phyloP scores from a whole-genome alignment of 1,140 invertebrate species.

The Macrobrachium nipponense region DNA sequence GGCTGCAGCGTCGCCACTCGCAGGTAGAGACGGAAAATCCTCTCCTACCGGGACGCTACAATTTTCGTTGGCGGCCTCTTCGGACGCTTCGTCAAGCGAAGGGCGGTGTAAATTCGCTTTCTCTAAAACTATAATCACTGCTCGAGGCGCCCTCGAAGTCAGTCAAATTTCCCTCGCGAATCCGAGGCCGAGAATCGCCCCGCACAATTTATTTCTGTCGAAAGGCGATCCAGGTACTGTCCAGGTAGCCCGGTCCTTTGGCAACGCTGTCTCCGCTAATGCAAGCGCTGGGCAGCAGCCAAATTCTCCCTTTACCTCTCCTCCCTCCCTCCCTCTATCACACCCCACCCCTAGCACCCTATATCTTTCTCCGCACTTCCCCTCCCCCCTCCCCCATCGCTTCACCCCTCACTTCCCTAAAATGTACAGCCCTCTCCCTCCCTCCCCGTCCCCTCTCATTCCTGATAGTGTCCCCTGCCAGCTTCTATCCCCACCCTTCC shows the following conservation, averaged over 20 bases:
- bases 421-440: neutral
- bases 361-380: neutral
- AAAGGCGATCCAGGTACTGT: too few species aligned
- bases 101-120: too few species aligned
- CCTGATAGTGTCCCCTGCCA: neutral
- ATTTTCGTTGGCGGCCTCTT: too few species aligned
- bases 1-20: constrained; percentile 1
- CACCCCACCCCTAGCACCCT: neutral
- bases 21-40: constrained; percentile 1
- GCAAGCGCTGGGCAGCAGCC: constrained; percentile 15
- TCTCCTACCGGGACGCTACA: too few species aligned
- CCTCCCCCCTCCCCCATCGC: neutral
- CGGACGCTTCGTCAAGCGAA: too few species aligned
- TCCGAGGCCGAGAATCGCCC: too few species aligned
- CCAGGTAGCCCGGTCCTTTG: neutral
- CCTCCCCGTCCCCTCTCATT: neutral
- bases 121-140: too few species aligned
- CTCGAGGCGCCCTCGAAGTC: too few species aligned
- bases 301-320: neutral
- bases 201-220: too few species aligned
- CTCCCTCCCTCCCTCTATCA: neutral
- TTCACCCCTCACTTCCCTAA: neutral
- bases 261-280: constrained; percentile 29
- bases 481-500: neutral
- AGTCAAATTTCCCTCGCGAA: too few species aligned